These are phyloP conservation scores for Halcyon smyrnensis DNA, from an alignment of 2,797 vertebrate species.

Conservation along the genomic window DNA sequence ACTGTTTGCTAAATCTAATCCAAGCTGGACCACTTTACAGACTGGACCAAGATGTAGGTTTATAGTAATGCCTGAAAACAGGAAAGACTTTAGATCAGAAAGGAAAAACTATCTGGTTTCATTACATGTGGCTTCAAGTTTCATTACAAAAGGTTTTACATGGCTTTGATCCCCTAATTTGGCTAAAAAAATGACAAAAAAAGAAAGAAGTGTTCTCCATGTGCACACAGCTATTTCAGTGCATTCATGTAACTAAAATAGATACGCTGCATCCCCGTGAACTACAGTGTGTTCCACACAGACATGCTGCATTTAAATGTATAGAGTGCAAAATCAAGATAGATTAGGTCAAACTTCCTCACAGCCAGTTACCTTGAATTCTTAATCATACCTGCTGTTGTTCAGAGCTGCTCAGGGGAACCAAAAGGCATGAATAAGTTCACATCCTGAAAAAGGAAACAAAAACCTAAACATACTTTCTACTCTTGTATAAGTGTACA, in stretches of 20 bases:
- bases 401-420: background rate
- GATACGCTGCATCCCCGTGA: background rate
- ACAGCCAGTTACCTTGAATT: background rate
- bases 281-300: background rate
- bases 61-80: constrained; percentile 66
- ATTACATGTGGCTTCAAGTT: constrained; percentile 64
- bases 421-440: background rate
- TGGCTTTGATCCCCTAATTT: constrained; percentile 64
- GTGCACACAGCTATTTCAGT: background rate
- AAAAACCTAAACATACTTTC: background rate
- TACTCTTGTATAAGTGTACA: background rate
- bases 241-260: background rate
- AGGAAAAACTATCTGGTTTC: constrained; percentile 66
- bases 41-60: constrained; percentile 41
- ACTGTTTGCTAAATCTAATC: constrained; percentile 53
- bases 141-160: constrained; percentile 57
- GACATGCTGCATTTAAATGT: constrained; percentile 3
- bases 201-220: background rate
- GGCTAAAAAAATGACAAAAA: background rate
- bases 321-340: constrained; percentile 16
- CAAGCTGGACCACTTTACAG: constrained; percentile 53
- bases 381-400: constrained; percentile 11
- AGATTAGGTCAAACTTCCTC: background rate
- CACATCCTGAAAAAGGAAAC: background rate
- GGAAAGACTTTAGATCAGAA: constrained; percentile 67